Evolutionary conservation across 2,113 vertebrate species (phyloP).

Genomic region (Zapornia atra): DNA sequence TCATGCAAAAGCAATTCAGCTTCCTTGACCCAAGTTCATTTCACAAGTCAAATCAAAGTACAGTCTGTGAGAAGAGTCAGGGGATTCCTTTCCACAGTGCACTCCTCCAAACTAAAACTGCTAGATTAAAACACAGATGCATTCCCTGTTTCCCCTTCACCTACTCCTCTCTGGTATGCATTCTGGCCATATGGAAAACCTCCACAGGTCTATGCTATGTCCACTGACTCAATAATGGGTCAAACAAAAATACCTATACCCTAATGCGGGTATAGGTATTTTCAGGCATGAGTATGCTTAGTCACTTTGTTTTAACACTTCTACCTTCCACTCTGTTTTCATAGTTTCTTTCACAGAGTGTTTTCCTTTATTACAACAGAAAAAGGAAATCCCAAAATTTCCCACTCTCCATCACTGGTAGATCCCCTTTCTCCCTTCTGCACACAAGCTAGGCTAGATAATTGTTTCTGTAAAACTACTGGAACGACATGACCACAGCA

Average conservation of each 20-base stretch:
- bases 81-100: neutral
- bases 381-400: neutral
- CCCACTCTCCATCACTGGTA: neutral
- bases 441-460: neutral
- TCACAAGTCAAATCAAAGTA: neutral
- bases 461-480: neutral
- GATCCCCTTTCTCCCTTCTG: neutral
- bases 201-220: neutral
- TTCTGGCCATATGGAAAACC: neutral
- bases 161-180: neutral
- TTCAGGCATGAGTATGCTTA: neutral
- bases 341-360: neutral
- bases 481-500: neutral
- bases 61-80: neutral
- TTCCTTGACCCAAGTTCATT: neutral
- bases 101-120: neutral
- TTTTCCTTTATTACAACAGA: neutral
- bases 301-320: neutral
- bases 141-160: neutral
- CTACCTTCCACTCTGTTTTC: neutral
- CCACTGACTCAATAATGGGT: neutral
- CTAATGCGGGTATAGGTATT: neutral
- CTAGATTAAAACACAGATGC: neutral
- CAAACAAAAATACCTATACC: too few species aligned
- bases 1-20: neutral